These are phyloP conservation scores for Apantesis nais DNA, from an alignment of 2,888 invertebrate species.

Conservation along the genomic window DNA sequence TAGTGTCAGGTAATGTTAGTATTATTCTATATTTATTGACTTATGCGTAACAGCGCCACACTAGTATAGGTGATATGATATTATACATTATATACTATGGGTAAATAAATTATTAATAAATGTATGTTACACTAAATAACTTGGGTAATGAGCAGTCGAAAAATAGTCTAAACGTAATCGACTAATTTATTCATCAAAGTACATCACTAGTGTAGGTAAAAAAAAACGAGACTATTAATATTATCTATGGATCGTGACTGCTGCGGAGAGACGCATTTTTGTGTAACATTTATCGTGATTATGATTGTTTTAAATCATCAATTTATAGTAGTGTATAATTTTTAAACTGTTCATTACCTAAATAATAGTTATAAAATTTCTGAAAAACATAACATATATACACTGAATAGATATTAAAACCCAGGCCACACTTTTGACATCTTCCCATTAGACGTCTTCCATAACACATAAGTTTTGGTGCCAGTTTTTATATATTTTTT, in stretches of 20 bases:
- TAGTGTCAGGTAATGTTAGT: constrained; percentile 66
- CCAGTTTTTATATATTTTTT: constrained; percentile 16
- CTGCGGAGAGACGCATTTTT: background rate
- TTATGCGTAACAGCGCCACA: constrained; percentile 45
- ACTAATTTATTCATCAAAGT: constrained; percentile 47
- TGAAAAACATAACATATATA: constrained; percentile 12
- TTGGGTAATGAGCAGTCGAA: constrained; percentile 49
- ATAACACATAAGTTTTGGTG: constrained; percentile 40
- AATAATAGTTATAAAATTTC: constrained; percentile 16
- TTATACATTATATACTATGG: constrained; percentile 44
- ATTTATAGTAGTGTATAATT: constrained; percentile 13
- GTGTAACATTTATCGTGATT: background rate
- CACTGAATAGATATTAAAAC: constrained; percentile 1
- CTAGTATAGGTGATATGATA: constrained; percentile 39
- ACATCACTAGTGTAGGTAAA: constrained; percentile 42
- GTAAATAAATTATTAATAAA: constrained; percentile 37
- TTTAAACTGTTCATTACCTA: constrained; percentile 47
- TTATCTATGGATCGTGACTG: constrained; percentile 13
- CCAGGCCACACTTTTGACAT: constrained; percentile 25
- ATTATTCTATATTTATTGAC: constrained; percentile 55
- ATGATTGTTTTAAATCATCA: constrained; percentile 7
- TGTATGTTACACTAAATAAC: constrained; percentile 37
- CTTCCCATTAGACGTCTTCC: constrained; percentile 49
- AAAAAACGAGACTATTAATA: constrained; percentile 18
- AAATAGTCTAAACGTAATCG: constrained; percentile 40